A percentile compares a stretch with the other conserved stretches of the same genome.
These are phyloP conservation scores for Yponomeuta sedellus DNA, from an alignment of 2,888 invertebrate species.

Conservation along the genomic window DNA sequence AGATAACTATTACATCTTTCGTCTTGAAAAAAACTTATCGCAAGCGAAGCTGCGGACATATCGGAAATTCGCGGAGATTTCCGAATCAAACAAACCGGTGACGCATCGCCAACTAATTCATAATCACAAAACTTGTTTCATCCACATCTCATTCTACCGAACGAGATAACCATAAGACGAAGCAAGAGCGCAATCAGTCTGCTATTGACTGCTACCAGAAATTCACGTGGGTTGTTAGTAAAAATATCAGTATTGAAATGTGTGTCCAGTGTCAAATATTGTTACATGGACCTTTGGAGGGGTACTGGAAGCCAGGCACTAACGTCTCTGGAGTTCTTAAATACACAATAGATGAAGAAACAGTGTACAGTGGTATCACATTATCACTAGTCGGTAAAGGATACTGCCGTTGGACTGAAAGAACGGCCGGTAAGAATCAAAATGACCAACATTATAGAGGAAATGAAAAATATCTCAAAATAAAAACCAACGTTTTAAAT, in stretches of 20 bases:
- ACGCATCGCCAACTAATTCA: not conserved
- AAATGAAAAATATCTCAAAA: not conserved
- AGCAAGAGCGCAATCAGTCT: no score
- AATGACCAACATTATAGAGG: not conserved
- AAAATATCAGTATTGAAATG: constrained; percentile 23
- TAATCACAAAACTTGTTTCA: not conserved
- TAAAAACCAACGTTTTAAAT: not conserved
- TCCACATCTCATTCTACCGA: not conserved
- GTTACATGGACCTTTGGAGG: constrained; percentile 24
- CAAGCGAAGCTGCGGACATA: no score
- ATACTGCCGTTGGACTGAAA: constrained; percentile 4
- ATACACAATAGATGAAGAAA: constrained; percentile 29
- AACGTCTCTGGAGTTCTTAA: constrained; percentile 28
- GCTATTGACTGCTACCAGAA: not conserved
- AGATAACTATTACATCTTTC: no score
- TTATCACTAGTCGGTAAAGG: constrained; percentile 29
- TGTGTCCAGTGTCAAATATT: constrained; percentile 31
- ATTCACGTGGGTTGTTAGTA: not conserved
- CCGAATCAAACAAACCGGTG: not conserved
- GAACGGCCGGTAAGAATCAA: not conserved
- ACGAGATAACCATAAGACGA: not conserved
- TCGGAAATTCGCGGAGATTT: no score
- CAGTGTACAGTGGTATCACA: constrained; percentile 26
- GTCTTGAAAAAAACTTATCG: no score
- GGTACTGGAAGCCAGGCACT: constrained; percentile 26